These are phyloP conservation scores for Lutjanus erythropterus DNA, from an alignment of 2,113 vertebrate species.

Conservation along the genomic window DNA sequence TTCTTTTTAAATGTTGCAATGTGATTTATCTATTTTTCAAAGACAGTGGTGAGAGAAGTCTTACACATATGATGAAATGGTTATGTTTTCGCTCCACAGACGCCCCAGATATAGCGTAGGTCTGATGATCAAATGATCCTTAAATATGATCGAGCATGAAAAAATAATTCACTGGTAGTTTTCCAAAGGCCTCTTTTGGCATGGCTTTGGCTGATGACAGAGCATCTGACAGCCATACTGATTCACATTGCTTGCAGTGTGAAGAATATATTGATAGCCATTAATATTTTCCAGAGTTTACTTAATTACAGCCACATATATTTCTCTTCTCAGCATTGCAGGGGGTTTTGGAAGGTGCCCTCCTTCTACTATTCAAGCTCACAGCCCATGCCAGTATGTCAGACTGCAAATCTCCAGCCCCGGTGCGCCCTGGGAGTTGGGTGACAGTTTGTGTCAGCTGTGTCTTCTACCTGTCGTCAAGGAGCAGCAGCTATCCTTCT, in stretches of 20 bases:
- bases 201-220: conserved; percentile 17
- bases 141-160: neutral
- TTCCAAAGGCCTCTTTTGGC: neutral
- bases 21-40: neutral
- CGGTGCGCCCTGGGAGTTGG: conserved; percentile 30
- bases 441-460: conserved; percentile 68
- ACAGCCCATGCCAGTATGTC: conserved; percentile 19
- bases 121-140: neutral
- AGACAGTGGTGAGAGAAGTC: neutral
- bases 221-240: neutral
- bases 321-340: conserved; percentile 41
- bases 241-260: conserved; percentile 11
- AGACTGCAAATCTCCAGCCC: conserved; percentile 28
- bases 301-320: conserved; percentile 33
- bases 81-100: neutral
- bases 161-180: neutral
- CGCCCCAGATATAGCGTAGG: too few relatives aligned
- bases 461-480: conserved; percentile 53
- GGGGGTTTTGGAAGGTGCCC: conserved; percentile 1
- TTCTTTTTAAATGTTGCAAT: too few relatives aligned
- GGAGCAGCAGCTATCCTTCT: conserved; percentile 13
- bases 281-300: conserved; percentile 29
- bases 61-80: too few relatives aligned
- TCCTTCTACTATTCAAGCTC: conserved; percentile 19
- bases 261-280: conserved; percentile 32